Evolutionary conservation across 2,888 invertebrate species (phyloP).

Genomic region (Boloria selene): DNA sequence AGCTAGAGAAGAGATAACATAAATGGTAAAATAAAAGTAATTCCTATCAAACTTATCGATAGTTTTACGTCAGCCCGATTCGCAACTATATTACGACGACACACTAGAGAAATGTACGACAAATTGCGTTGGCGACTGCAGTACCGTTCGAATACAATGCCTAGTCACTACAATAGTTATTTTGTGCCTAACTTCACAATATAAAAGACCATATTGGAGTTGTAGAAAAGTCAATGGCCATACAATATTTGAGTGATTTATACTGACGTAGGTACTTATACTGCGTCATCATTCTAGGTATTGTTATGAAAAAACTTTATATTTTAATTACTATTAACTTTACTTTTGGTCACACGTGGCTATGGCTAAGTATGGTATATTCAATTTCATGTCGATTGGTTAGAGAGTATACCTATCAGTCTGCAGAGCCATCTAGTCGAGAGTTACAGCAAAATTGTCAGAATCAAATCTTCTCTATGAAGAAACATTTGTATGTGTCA

Average conservation of each 20-base stretch:
- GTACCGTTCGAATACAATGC: conserved; percentile 57
- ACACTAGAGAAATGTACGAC: conserved; percentile 71
- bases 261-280: not conserved
- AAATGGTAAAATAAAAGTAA: conserved; percentile 61
- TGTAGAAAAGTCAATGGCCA: conserved; percentile 21
- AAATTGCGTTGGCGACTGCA: conserved; percentile 69
- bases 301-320: no score
- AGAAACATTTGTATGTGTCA: no score
- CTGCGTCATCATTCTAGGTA: not conserved
- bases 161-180: conserved; percentile 62
- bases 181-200: conserved; percentile 62
- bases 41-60: conserved; percentile 65
- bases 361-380: no score
- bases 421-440: no score
- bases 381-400: no score
- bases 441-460: no score
- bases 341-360: no score
- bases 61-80: conserved; percentile 67
- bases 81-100: conserved; percentile 67
- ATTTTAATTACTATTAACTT: no score
- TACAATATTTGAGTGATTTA: conserved; percentile 13
- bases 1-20: conserved; percentile 49
- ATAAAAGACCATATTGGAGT: conserved; percentile 36
- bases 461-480: no score
- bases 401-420: no score